These are phyloP conservation scores for Drosophila ustulata DNA, from an alignment of 2,888 invertebrate genomes.

Conservation along the genomic window DNA sequence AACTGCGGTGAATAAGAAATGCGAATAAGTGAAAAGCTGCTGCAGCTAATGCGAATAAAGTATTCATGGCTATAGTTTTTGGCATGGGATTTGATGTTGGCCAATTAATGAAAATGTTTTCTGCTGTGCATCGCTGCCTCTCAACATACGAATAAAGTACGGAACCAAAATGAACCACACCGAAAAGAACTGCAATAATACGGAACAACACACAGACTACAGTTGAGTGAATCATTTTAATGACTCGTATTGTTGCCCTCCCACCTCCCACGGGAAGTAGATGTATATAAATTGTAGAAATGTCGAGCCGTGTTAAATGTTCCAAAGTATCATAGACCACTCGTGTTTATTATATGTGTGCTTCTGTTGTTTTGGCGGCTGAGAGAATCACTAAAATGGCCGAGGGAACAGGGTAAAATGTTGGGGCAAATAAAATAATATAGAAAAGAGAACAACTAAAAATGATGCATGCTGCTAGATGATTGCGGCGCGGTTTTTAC, in stretches of 20 bases:
- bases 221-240: constrained; percentile 76
- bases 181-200: constrained; percentile 37
- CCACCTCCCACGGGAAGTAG: constrained; percentile 22
- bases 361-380: constrained; percentile 22
- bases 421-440: constrained; percentile 9
- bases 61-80: constrained; percentile 10
- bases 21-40: background rate
- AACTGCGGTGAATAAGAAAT: constrained; percentile 2
- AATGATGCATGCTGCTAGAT: constrained; percentile 69
- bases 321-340: constrained; percentile 42
- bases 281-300: constrained; percentile 47
- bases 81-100: constrained; percentile 19
- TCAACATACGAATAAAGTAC: constrained; percentile 21
- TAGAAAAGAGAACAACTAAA: constrained; percentile 49
- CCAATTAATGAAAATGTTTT: constrained; percentile 56
- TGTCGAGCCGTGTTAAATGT: constrained; percentile 57
- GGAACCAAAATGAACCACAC: constrained; percentile 19
- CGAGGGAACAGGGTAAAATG: background rate
- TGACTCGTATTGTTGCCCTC: constrained; percentile 58
- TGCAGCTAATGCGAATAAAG: constrained; percentile 22
- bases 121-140: constrained; percentile 23
- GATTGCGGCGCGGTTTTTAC: constrained; percentile 47
- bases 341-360: constrained; percentile 52
- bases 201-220: constrained; percentile 43
- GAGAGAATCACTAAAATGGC: constrained; percentile 33